phyloP scores from a whole-genome alignment of 2,888 invertebrate genomes.

The Unio delphinus region DNA sequence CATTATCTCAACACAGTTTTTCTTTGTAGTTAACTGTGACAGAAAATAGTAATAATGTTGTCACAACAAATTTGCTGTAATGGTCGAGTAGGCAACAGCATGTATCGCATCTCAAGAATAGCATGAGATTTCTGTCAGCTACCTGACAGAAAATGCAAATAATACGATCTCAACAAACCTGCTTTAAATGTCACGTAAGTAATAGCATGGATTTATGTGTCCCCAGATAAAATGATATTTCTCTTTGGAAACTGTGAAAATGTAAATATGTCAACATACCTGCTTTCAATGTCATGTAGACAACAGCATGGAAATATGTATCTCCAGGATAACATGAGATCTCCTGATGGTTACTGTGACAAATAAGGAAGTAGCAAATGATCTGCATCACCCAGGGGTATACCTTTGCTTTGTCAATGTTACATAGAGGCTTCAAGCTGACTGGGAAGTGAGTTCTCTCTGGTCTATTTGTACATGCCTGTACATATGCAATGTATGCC shows the following conservation, averaged over 20 bases:
- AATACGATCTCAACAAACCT: slow-evolving; percentile 18
- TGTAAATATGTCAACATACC: too few relatives aligned
- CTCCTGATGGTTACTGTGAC: slow-evolving; percentile 38
- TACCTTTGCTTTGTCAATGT: slow-evolving; percentile 17
- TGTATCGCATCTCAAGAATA: too few relatives aligned
- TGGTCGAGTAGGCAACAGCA: too few relatives aligned
- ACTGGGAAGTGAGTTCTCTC: slow-evolving; percentile 9
- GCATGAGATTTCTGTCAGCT: too few relatives aligned
- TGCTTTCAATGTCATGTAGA: too few relatives aligned
- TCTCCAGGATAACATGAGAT: slow-evolving; percentile 25
- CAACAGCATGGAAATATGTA: not conserved
- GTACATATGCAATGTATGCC: slow-evolving; percentile 30
- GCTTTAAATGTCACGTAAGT: slow-evolving; percentile 36
- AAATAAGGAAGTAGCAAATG: slow-evolving; percentile 31
- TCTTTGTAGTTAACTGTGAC: too few relatives aligned
- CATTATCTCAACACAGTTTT: too few relatives aligned
- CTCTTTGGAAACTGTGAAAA: too few relatives aligned
- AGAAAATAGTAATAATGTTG: too few relatives aligned
- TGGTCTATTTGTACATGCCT: slow-evolving; percentile 10
- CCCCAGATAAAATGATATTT: slow-evolving; percentile 8
- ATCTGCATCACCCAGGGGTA: slow-evolving; percentile 26
- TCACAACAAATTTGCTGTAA: too few relatives aligned
- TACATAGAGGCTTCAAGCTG: slow-evolving; percentile 39
- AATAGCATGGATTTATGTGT: slow-evolving; percentile 51
- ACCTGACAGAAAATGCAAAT: too few relatives aligned